Percentiles rank a stretch among this genome's conserved stretches.
Evolutionary conservation across 1,140 invertebrate species (phyloP).

Genomic region (Anastrepha ludens): DNA sequence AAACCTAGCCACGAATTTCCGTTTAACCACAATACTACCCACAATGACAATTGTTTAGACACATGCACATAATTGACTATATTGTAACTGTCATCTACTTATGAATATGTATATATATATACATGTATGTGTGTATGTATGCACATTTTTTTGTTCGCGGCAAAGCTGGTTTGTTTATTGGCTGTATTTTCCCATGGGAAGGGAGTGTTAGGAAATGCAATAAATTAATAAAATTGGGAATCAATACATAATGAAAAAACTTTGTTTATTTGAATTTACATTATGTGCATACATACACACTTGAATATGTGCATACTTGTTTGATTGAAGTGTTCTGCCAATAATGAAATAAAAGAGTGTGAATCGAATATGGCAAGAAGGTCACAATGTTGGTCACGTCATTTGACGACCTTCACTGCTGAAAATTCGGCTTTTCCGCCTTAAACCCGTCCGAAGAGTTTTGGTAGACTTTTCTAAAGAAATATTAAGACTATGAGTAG

Average conservation of each 20-base stretch:
- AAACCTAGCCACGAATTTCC: background rate
- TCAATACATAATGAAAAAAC: background rate
- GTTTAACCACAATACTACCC: background rate
- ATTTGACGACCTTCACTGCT: too few species aligned
- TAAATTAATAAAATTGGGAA: slow-evolving; percentile 27
- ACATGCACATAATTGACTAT: background rate
- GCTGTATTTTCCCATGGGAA: background rate
- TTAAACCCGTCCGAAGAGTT: too few species aligned
- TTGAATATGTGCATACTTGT: background rate
- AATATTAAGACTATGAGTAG: too few species aligned
- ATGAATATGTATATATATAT: background rate
- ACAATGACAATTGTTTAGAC: background rate
- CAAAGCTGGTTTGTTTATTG: background rate
- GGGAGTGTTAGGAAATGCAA: background rate
- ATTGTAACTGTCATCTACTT: background rate
- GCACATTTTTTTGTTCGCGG: background rate
- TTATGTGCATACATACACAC: background rate
- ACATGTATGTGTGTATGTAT: background rate
- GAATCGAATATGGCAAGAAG: background rate
- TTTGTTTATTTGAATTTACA: background rate
- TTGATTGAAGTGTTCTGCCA: background rate
- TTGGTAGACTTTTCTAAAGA: too few species aligned
- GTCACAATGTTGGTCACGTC: too few species aligned
- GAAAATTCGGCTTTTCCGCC: too few species aligned
- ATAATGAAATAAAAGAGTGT: background rate